Evolutionary conservation across 2,888 invertebrate species (phyloP), one percentile per base, ranked within the genome.

Genomic region (Drosophila setosimentum): DNA sequence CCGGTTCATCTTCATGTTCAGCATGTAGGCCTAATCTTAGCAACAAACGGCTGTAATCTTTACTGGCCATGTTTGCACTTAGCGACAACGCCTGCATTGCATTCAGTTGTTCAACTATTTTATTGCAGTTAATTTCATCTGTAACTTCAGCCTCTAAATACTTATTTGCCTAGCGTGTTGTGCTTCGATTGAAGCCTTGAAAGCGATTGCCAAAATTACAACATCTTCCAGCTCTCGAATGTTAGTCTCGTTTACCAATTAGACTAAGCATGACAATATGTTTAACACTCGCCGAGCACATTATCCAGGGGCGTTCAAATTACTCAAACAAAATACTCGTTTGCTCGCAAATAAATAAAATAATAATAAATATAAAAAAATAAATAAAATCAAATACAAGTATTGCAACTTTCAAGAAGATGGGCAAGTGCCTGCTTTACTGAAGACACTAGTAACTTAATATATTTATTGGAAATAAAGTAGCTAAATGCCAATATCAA

Each of bases 241-340:
- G 81, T 75, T 82, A 85, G 87, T 88, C 82, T 78, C 79, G 71
- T 84, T 84, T 79, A 77, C 81, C 84, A 77, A 81, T 73, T 83
- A 65, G 75, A 71, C 68, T 78, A 78, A 76, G 76, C 90, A 84
- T 87, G 89, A 89, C 86, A 83, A 86, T 81, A 71, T 76, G 77
- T 82, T 89, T 90, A 89, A 87, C 90, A 90, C 89, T 73, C 74
- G 49, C 7, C 53, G 29, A 61, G 51, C 69, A 69, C 75, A 70
- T 64, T 64, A 62, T 69, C 74, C 76, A 75, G 53, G 72, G 58
- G 76, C 68, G 27, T 62, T 66, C 58, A 57, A 68, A 60, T 62
- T 73, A 68, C 63, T 48, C 67, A 11, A 32, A 45, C 6, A 30
- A 57, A 65, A 69, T 63, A 69, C 80, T 54, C 35, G 70, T 71